Evolutionary conservation across 1,140 invertebrate species (phyloP).

Genomic region (Brachionus rubens): DNA sequence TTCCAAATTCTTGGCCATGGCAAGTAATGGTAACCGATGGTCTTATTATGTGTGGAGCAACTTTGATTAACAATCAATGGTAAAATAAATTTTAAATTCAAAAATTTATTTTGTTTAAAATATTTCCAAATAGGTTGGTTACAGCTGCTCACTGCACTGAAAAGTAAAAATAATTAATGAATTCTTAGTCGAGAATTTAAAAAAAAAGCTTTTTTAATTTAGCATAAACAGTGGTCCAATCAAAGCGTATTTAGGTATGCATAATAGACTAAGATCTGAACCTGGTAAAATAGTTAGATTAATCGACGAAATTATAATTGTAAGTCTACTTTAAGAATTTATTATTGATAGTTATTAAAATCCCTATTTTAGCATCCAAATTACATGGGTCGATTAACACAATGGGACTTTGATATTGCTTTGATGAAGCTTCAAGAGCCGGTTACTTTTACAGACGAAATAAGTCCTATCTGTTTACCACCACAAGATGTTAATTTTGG

Average conservation of each 20-base stretch:
- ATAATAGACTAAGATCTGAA: conserved; percentile 40
- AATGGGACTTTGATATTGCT: conserved; percentile 65
- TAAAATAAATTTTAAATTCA: background rate
- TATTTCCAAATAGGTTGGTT: background rate
- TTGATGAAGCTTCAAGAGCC: conserved; percentile 48
- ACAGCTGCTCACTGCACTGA: conserved; percentile 44
- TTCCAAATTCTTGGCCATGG: conserved; percentile 42
- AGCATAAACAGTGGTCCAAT: conserved; percentile 33
- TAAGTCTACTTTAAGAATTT: background rate
- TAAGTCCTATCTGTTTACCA: conserved; percentile 49
- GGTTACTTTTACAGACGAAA: conserved; percentile 46
- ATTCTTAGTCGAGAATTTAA: background rate
- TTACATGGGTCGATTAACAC: conserved; percentile 41
- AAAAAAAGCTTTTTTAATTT: background rate
- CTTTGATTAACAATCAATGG: conserved; percentile 23
- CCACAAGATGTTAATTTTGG: conserved; percentile 5
- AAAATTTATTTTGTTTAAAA: background rate
- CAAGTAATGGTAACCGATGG: conserved; percentile 41
- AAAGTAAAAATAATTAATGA: conserved; percentile 13
- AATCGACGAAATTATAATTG: conserved; percentile 18
- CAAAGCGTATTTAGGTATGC: conserved; percentile 42
- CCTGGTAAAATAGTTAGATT: conserved; percentile 5
- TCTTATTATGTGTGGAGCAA: conserved; percentile 28
- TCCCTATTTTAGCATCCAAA: conserved; percentile 33
- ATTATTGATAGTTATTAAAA: background rate